Evolutionary conservation across 2,797 vertebrate genomes (phyloP), one percentile per base, ranked within the genome.

Genomic region (Ceryle rudis): DNA sequence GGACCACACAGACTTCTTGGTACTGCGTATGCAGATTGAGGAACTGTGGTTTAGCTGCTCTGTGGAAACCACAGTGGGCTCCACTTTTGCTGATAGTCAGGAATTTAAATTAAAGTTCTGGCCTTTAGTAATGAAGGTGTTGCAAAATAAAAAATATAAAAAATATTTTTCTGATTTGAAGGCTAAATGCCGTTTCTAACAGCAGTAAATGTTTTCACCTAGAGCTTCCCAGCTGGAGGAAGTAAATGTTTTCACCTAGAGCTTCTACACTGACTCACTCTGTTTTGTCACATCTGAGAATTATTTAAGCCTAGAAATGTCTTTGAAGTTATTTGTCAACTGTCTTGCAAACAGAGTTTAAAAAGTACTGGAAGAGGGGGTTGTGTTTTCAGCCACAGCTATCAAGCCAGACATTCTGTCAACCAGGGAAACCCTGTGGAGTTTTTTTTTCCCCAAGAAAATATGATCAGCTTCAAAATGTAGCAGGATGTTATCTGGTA

Each of bases 251-350:
- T 96, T 84, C 0, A 0, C 52, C 60, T 41, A 21, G n/a, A 90
- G 44, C 46, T 90, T 74, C 75, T 41, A 73, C 73, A 55, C 31
- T 60, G 25, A 91, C 49, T 97, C 79, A 71, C 33, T 90, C 26
- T 89, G 58, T 85, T 95, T 95, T 91, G 64, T 91, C 65, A 71
- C 33, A 84, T 57, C 64, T 81, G 16, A 92, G 47, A 90, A 81
- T 78, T 49, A 86, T 47, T 81, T 78, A 89, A 60, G 44, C 81
- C 42, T 82, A 61, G 67, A 77, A 80, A 79, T 89, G 15, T 47
- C 52, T 91, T 65, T 94, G 55, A 93, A 93, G 52, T 65, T 83
- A 82, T 87, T 94, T 89, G 37, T 81, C 66, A 89, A 33, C 42
- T 42, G 25, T 69, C 64, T 92, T 18, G 33, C 77, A 96, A 84